Percentiles rank a stretch among this genome's conserved stretches.
Evolutionary conservation across 2,888 invertebrate genomes (phyloP).

Genomic region (Orchesella flavescens): DNA sequence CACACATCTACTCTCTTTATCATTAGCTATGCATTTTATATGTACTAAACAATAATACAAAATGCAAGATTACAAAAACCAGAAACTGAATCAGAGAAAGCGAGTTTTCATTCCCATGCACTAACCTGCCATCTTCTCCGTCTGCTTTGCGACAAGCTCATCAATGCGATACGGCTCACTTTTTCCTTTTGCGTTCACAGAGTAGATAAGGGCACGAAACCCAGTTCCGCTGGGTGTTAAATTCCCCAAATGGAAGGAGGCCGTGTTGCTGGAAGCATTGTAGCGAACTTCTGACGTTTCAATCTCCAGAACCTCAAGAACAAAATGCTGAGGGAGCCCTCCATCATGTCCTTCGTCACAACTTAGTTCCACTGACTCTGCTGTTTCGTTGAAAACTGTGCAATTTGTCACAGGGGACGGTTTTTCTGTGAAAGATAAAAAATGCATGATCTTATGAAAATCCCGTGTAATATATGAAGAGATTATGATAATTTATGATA

Average conservation of each 20-base stretch:
- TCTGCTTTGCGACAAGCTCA: slow-evolving; percentile 71
- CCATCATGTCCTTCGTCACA: slow-evolving; percentile 91
- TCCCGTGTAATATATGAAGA: slow-evolving; percentile 36
- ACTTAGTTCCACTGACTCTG: slow-evolving; percentile 86
- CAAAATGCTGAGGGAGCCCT: slow-evolving; percentile 89
- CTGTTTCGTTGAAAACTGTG: slow-evolving; percentile 87
- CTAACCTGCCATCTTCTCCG: slow-evolving; percentile 71
- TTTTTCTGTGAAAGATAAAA: slow-evolving; percentile 78
- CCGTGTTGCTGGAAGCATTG: slow-evolving; percentile 70
- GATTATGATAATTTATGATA: slow-evolving; percentile 48
- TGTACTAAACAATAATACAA: too few relatives aligned
- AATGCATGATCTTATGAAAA: slow-evolving; percentile 17
- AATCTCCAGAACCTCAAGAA: slow-evolving; percentile 78
- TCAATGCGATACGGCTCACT: slow-evolving; percentile 71
- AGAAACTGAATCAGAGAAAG: too few relatives aligned
- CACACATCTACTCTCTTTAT: too few relatives aligned
- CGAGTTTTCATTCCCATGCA: neutral
- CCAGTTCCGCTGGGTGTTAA: slow-evolving; percentile 71
- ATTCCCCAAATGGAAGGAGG: slow-evolving; percentile 72
- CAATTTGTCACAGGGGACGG: slow-evolving; percentile 91
- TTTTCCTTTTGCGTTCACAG: slow-evolving; percentile 71
- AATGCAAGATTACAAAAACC: too few relatives aligned
- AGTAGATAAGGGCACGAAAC: slow-evolving; percentile 71
- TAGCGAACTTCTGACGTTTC: slow-evolving; percentile 70
- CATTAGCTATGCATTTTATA: too few relatives aligned